A percentile compares a stretch with the other conserved stretches of the same genome.
phyloP scores from a whole-genome alignment of 2,888 invertebrate genomes.

The Nomada goodeniana region DNA sequence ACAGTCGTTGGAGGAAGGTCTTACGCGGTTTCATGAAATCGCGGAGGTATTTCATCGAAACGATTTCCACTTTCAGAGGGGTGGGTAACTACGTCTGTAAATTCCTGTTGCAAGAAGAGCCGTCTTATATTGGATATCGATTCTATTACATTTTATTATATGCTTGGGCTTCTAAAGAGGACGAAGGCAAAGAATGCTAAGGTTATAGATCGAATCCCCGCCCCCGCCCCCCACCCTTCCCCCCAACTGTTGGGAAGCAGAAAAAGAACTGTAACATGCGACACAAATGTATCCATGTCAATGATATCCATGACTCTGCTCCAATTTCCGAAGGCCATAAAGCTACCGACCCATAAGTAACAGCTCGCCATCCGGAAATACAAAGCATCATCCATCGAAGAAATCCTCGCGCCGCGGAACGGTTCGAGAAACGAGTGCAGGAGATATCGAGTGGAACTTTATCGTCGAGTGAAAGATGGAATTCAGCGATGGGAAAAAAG shows the following conservation, averaged over 20 bases:
- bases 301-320: not conserved
- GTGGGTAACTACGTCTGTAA: conserved; percentile 35
- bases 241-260: not conserved
- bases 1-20: conserved; percentile 12
- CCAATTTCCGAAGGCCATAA: not conserved
- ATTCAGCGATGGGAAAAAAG: conserved; percentile 53
- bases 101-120: conserved; percentile 21
- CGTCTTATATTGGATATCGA: conserved; percentile 42
- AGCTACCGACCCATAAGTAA: not conserved
- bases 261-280: not conserved
- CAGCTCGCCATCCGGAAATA: conserved; percentile 29
- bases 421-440: conserved; percentile 41
- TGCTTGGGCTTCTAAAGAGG: conserved; percentile 13
- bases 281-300: not conserved
- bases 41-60: conserved; percentile 17
- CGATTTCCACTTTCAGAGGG: conserved; percentile 18
- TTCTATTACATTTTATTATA: conserved; percentile 24
- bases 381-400: conserved; percentile 32
- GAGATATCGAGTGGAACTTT: conserved; percentile 68
- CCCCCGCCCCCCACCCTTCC: too few relatives aligned
- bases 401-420: conserved; percentile 1
- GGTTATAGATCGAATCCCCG: not conserved
- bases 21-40: conserved; percentile 44
- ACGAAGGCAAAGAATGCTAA: not conserved
- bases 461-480: conserved; percentile 63